Base-by-base conservation (phyloP, 2,113 vertebrate species). In the Pristiophorus japonicus region DNA sequence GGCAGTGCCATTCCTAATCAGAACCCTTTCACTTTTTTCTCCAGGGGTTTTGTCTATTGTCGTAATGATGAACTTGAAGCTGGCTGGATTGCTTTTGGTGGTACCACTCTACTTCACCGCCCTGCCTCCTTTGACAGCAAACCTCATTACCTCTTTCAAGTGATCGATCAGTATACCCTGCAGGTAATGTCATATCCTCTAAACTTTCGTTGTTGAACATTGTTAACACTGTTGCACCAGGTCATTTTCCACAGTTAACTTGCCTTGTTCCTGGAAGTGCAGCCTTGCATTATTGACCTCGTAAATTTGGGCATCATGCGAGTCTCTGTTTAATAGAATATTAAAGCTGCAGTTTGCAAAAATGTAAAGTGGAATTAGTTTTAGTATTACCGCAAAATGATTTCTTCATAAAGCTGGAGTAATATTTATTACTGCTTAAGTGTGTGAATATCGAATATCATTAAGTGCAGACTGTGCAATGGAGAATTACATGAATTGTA, bases 31-130 rank as follows among this genome's bases (percentile, higher is more conserved):
- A 10, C 88, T 91, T 95, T 96, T 96, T 96, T 87, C 96, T 59
- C 62, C 97, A 99, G 99, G 96, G 99, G 99, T 3, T 99, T 99
- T 97, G 99, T 99, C 95, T 99, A 99, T 96, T 99, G 98, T 97
- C 98, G 99, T 70, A 99, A 99, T 0, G 99, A 99, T 96, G 99
- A 99, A 95, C 96, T 99, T 97, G 99, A 99, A 96, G 96, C 98
- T 0, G 99, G 99, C 38, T 99, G 99, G 99, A 97, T 99, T 91
- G 98, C 99, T 95, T 98, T 98, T 95, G 98, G 98, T 97, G 98
- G 96, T 0, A 96, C 98, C 94, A 97, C 97, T 92, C 98, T 99
- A 75, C 98, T 99, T 45, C 98, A 99, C 96, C 98, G 99, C 88
- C 99, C 99, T 0, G 98, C 98, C 90, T 99, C 99, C 95, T 99